Evolutionary conservation across 2,113 vertebrate species (phyloP).

Genomic region (Recurvirostra avosetta): DNA sequence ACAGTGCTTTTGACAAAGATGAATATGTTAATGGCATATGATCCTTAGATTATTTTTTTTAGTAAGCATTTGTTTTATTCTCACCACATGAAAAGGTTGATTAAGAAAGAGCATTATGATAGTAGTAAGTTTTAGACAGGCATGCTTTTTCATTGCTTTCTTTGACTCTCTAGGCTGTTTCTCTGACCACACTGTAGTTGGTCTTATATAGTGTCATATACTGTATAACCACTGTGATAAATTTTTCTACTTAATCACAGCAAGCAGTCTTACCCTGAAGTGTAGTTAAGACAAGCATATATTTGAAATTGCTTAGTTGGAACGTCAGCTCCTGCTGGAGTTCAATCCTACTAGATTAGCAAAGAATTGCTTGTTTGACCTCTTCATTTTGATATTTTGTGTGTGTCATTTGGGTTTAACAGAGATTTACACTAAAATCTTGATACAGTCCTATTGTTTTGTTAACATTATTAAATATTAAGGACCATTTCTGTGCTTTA

Average conservation of each 20-base stretch:
- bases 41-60: neutral
- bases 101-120: neutral
- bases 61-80: neutral
- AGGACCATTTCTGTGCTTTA: slow-evolving; percentile 2
- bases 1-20: neutral
- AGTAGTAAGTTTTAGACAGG: neutral
- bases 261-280: slow-evolving; percentile 42
- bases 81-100: neutral
- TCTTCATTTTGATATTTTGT: neutral
- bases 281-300: slow-evolving; percentile 21
- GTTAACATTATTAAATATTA: neutral
- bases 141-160: neutral
- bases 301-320: slow-evolving; percentile 42
- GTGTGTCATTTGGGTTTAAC: neutral
- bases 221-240: neutral
- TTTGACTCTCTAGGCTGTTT: neutral
- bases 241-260: slow-evolving; percentile 41
- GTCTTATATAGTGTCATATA: slow-evolving; percentile 10
- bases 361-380: slow-evolving; percentile 23
- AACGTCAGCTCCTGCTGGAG: slow-evolving; percentile 45
- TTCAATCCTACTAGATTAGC: slow-evolving; percentile 21
- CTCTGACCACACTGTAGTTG: neutral
- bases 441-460: neutral
- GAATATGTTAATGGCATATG: neutral
- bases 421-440: neutral